Conservation (phyloP, 2,113 vertebrate species). For the Chionis minor region DNA sequence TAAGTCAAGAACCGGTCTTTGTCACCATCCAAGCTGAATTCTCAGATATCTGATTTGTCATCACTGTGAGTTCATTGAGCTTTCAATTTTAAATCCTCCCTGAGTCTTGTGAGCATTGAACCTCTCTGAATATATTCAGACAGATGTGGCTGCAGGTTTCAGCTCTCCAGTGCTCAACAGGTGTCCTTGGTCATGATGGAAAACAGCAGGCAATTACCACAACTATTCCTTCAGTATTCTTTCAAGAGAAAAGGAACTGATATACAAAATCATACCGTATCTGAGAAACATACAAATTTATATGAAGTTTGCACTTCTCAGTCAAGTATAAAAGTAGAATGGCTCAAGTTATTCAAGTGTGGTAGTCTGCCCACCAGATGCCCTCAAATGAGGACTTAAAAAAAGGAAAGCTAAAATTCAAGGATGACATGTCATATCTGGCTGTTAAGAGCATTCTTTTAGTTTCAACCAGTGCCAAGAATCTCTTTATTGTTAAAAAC, state of each 20-base stretch:
- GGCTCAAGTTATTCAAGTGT: background rate
- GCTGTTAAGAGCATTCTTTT: background rate
- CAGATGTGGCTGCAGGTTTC: background rate
- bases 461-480: background rate
- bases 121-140: background rate
- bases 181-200: background rate
- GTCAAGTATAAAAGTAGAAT: background rate
- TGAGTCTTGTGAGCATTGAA: background rate
- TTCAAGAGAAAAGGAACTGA: background rate
- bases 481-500: background rate
- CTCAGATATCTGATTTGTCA: background rate
- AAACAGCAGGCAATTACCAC: background rate
- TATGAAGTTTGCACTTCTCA: background rate
- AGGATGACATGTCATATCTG: background rate
- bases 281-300: background rate
- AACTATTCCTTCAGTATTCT: background rate
- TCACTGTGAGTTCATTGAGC: background rate
- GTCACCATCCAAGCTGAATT: background rate
- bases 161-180: background rate
- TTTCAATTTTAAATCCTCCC: background rate
- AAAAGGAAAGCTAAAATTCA: background rate
- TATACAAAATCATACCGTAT: background rate
- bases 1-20: background rate
- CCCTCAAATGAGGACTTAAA: background rate
- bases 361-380: background rate